Conservation (phyloP, 1,140 invertebrate genomes). For the Goniozus legneri region DNA sequence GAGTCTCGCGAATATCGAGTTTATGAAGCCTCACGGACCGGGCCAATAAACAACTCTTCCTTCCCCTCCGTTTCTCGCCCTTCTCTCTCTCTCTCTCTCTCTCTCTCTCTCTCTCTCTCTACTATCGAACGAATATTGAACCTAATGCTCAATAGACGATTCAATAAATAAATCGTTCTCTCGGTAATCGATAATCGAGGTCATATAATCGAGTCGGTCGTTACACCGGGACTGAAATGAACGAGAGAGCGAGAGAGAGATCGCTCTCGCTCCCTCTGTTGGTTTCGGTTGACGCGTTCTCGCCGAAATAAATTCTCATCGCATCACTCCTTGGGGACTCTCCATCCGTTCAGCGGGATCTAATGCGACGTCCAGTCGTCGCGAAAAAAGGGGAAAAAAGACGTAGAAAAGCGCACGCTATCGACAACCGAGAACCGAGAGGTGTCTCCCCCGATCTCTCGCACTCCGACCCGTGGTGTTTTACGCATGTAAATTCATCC, state of each 20-base stretch:
- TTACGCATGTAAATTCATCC: slow-evolving; percentile 52
- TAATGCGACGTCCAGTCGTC: not conserved
- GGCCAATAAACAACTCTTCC: not conserved
- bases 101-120: no score
- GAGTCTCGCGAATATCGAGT: not conserved
- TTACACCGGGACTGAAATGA: no score
- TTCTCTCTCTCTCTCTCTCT: no score
- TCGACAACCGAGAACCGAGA: slow-evolving; percentile 20
- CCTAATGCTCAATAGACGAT: not conserved
- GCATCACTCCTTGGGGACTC: no score
- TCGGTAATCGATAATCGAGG: not conserved
- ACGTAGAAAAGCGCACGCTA: no score
- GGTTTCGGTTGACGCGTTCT: no score
- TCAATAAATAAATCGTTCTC: not conserved
- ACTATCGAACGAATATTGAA: not conserved
- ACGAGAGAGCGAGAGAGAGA: no score
- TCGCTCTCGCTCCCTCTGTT: no score
- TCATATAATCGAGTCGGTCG: slow-evolving; percentile 12
- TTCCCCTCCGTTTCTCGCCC: no score
- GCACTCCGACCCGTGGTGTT: slow-evolving; percentile 38
- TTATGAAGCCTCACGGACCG: not conserved
- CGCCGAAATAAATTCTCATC: no score
- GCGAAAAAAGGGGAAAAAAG: slow-evolving; percentile 41
- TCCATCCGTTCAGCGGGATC: no score
- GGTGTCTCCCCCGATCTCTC: slow-evolving; percentile 13